Base-by-base conservation (phyloP, 2,888 invertebrate genomes). In the Andricus quercusramuli region DNA sequence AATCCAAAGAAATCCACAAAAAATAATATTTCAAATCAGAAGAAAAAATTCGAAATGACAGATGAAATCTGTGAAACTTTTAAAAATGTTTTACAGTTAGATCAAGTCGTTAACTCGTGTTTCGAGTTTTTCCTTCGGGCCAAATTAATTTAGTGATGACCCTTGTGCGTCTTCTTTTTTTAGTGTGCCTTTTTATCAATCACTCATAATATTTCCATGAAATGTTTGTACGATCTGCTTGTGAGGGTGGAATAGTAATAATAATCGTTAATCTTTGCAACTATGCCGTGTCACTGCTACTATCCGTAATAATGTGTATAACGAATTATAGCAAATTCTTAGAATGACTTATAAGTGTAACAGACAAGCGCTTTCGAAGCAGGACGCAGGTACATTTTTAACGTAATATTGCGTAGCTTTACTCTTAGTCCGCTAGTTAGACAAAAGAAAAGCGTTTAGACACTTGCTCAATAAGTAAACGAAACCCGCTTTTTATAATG, bases 351-450 rank as follows among this genome's bases (percentile, higher is more conserved):
- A 37, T 11, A 70, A 51, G 29, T 47, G 20, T 25, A 32, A 70
- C 44, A 59, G 68, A 70, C 68, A 29, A 70, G 51, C 70, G 70
- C 70, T 70, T 70, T 85, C 84, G 85, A 87, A 85, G 82, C 87
- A 85, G 85, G 51, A 51, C 51, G 51, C 70, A 70, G 70, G 51
- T 29, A 20, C 51, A 32, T 70, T 51, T 70, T 87, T 86, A 85
- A 85, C 81, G 84, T 80, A 68, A 78, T 76, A 79, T 78, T 66
- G 68, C 64, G 67, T 81, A 82, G 80, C 80, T 81, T 88, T 86
- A 86, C 87, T 85, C 83, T 86, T 89, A 90, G 89, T 87, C 83
- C 86, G 89, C 90, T 90, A 90, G 89, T 84, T 86, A 87, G 83
- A 80, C 81, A 77, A 86, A 83, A 81, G 86, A 86, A 84, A 82